Evolutionary conservation across 2,888 invertebrate genomes (phyloP).

Genomic region (Cataglyphis cursor): DNA sequence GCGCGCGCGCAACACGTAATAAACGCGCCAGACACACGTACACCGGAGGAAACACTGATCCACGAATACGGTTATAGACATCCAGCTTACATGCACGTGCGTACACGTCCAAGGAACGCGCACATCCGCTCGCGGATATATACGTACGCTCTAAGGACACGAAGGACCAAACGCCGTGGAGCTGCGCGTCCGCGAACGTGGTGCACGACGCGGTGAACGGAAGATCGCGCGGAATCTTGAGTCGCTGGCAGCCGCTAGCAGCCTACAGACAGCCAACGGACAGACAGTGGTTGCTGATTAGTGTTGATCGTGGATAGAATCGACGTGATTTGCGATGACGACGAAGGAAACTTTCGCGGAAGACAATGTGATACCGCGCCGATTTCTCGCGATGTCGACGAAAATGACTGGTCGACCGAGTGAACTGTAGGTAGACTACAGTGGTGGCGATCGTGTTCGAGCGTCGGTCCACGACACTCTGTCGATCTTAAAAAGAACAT

Average conservation of each 20-base stretch:
- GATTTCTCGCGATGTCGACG: conserved; percentile 31
- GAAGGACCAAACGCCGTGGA: conserved; percentile 61
- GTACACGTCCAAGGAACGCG: conserved; percentile 55
- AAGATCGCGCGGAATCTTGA: conserved; percentile 37
- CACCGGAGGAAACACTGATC: conserved; percentile 47
- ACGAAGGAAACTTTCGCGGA: conserved; percentile 69
- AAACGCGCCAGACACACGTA: conserved; percentile 46
- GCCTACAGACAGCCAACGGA: conserved; percentile 54
- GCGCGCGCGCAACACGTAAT: conserved; percentile 53
- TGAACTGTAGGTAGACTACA: conserved; percentile 39
- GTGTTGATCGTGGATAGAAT: conserved; percentile 46
- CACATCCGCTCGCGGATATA: conserved; percentile 60
- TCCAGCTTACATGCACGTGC: conserved; percentile 64
- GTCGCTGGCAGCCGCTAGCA: conserved; percentile 41
- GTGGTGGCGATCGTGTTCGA: conserved; percentile 54
- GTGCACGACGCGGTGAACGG: conserved; percentile 57
- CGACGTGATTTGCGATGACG: conserved; percentile 47
- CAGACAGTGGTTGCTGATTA: conserved; percentile 29
- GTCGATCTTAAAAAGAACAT: conserved; percentile 68
- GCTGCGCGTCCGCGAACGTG: conserved; percentile 66
- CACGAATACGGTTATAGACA: conserved; percentile 60
- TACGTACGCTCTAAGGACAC: conserved; percentile 67
- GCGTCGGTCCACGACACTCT: conserved; percentile 63
- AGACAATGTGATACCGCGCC: conserved; percentile 60
- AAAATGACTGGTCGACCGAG: conserved; percentile 34